These are phyloP conservation scores for Drosophila bipectinata DNA, from an alignment of 1,140 invertebrate genomes.

Conservation along the genomic window DNA sequence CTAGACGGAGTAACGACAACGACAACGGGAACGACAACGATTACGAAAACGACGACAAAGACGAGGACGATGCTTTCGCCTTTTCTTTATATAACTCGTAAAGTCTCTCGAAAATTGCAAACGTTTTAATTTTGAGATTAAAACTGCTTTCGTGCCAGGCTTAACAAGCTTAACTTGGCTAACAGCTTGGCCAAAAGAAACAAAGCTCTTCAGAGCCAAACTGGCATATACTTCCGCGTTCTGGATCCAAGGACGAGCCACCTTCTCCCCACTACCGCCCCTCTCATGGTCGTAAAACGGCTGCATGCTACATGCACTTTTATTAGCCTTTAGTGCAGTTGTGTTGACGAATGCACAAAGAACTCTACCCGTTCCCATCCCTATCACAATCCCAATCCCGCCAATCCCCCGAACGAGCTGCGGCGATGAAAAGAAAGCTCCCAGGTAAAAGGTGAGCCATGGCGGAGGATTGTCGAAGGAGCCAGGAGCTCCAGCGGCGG, in stretches of 20 bases:
- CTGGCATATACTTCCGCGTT: constrained; percentile 46
- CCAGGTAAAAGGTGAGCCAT: constrained; percentile 18
- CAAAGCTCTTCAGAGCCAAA: constrained; percentile 21
- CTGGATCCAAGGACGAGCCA: constrained; percentile 42
- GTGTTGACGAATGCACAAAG: constrained; percentile 69
- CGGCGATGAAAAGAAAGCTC: constrained; percentile 17
- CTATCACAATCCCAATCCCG: not conserved
- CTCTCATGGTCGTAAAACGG: constrained; percentile 48
- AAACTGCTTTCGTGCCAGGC: constrained; percentile 79
- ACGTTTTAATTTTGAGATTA: constrained; percentile 83
- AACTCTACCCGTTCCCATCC: constrained; percentile 14
- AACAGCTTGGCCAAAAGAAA: constrained; percentile 48
- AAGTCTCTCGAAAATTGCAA: constrained; percentile 76
- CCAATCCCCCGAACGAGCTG: constrained; percentile 35
- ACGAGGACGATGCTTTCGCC: constrained; percentile 22
- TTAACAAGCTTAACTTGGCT: constrained; percentile 80
- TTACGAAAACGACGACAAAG: constrained; percentile 43
- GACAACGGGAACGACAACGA: constrained; percentile 29
- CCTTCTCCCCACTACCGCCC: constrained; percentile 4
- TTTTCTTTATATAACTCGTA: constrained; percentile 74
- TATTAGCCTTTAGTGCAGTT: constrained; percentile 77
- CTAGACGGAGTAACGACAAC: constrained; percentile 23
- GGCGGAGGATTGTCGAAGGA: constrained; percentile 13
- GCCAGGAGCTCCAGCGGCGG: constrained; percentile 10
- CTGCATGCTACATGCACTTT: constrained; percentile 76